These are phyloP conservation scores for Luffia ferchaultella DNA, from an alignment of 2,888 invertebrate genomes.

Conservation along the genomic window DNA sequence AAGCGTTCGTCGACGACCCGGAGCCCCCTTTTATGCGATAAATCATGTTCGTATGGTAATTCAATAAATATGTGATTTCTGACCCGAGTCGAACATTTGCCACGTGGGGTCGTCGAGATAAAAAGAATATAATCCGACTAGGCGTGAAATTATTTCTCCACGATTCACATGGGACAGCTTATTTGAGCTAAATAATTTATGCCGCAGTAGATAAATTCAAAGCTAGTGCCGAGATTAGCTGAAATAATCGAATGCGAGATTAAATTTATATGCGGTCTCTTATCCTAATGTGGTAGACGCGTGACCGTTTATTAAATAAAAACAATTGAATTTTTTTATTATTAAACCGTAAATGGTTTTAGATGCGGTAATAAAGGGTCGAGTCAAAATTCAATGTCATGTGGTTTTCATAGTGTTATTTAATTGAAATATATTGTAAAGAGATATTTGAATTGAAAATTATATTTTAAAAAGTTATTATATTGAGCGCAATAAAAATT, in stretches of 20 bases:
- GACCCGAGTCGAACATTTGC: constrained; percentile 29
- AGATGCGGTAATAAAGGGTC: neutral
- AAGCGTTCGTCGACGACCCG: constrained; percentile 35
- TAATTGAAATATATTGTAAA: neutral
- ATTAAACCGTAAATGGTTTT: neutral
- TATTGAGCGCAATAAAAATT: too few species aligned
- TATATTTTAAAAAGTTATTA: too few species aligned
- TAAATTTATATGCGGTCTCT: constrained; percentile 40
- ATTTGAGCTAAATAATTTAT: constrained; percentile 47
- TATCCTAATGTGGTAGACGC: constrained; percentile 44
- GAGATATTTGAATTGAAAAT: too few species aligned
- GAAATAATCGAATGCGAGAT: constrained; percentile 36
- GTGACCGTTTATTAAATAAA: constrained; percentile 38
- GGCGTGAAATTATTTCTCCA: constrained; percentile 50
- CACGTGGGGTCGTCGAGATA: constrained; percentile 39
- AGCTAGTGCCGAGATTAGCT: constrained; percentile 34
- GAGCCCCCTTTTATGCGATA: constrained; percentile 36
- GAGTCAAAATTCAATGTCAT: neutral
- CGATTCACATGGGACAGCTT: constrained; percentile 37
- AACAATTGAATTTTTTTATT: constrained; percentile 25
- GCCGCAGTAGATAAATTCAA: constrained; percentile 33
- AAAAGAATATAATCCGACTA: constrained; percentile 44
- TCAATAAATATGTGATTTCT: constrained; percentile 55
- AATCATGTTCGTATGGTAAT: constrained; percentile 63
- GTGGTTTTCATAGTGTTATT: neutral